Base-by-base conservation (phyloP, 92 coral and sea anemone genomes). In the Epizoanthus ramosus region DNA sequence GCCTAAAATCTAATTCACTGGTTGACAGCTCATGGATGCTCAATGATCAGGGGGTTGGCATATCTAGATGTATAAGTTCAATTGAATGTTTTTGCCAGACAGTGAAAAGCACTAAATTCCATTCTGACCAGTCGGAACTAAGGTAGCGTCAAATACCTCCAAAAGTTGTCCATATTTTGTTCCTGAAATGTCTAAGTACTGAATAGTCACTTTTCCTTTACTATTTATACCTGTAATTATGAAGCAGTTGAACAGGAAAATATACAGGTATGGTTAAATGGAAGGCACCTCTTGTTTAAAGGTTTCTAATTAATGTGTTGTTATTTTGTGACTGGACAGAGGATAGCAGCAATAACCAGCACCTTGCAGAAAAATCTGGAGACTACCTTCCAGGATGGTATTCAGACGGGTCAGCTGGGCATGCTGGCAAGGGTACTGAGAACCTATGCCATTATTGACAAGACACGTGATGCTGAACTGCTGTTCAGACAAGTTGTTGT, bases 401-500 rank as follows among this genome's bases (percentile, higher is more conserved):
- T 97, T 53, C 92, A 94, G 66, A 92, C 98, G 37, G 94, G 94
- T 35, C 93, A 92, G 60, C 84, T 95, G 24, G 91, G 93, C 79
- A 85, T 95, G 80, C 83, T 97, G 45, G 91, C 98, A 1, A 87
- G 94, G 39, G 98, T 95, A 5, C 91, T 97, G 39, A 84, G 99
- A 68, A 97, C 99, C 10, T 97, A 97, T 80, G 99, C 99, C 31
- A 97, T 97, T 85, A 97, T 97, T 76, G 99, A 97, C 83, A 94
- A 97, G 90, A 94, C 94, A 28, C 91, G 89, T 52, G 95, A 97
- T 84, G 99, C 97, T 22, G 99, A 97, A 74, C 85, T 90, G 70
- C 76, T 97, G 84, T 97, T 97, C 80, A 92, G 95, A 61, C 89
- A 93, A n/a, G 94, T 92, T 64, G 92, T 89, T 76, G 99, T 97